A percentile compares a stretch with the other conserved stretches of the same genome.
These are phyloP conservation scores for Lepisosteus osseus DNA, from an alignment of 2,113 vertebrate species.

Conservation along the genomic window DNA sequence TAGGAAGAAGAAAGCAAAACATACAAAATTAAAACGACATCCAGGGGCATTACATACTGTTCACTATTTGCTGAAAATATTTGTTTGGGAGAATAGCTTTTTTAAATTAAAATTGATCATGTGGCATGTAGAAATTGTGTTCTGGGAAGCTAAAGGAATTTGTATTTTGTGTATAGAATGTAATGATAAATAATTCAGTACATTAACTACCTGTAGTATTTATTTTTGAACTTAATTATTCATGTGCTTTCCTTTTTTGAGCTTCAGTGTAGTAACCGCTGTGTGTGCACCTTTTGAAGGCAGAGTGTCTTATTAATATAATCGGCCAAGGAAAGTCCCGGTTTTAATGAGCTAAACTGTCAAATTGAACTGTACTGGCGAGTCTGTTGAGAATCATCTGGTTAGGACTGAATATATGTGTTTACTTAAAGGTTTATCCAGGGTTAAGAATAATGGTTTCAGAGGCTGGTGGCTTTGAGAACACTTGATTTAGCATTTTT, in stretches of 20 bases:
- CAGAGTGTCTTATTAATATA: conserved; percentile 37
- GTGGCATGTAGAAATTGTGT: neutral
- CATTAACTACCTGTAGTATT: conserved; percentile 23
- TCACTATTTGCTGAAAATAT: neutral
- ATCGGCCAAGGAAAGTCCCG: conserved; percentile 18
- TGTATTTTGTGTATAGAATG: conserved; percentile 7
- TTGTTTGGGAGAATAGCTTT: neutral
- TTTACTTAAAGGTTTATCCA: no score
- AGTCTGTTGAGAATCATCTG: neutral
- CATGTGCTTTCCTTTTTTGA: conserved; percentile 25
- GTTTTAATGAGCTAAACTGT: conserved; percentile 29
- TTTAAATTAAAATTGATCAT: neutral
- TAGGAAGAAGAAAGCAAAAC: no score
- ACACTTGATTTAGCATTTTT: conserved; percentile 6
- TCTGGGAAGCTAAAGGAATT: neutral
- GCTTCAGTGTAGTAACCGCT: neutral
- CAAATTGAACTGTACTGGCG: conserved; percentile 25
- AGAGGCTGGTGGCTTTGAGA: neutral
- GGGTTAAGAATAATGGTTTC: no score
- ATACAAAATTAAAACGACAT: no score
- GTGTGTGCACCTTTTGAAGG: conserved; percentile 24
- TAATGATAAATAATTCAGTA: conserved; percentile 27
- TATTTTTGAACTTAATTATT: conserved; percentile 41
- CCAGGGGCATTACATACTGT: neutral
- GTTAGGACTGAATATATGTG: no score